A percentile compares a stretch with the other conserved stretches of the same genome.
These are phyloP conservation scores for Cirrhinus molitorella DNA, from an alignment of 2,797 vertebrate species.

Conservation along the genomic window DNA sequence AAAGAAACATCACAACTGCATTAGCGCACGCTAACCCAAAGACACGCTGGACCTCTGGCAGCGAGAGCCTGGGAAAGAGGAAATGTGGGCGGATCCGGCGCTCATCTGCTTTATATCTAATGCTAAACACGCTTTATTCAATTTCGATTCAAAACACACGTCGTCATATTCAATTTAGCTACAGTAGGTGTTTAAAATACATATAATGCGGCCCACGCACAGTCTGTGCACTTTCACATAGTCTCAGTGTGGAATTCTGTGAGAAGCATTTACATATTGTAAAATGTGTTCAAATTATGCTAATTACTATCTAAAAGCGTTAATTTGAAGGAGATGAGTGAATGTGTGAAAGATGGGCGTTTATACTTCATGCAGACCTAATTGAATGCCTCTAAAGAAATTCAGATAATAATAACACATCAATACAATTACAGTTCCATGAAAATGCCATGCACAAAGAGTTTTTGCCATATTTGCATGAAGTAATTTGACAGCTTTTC, in stretches of 20 bases:
- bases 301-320: not conserved
- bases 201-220: not conserved
- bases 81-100: slow-evolving; percentile 5
- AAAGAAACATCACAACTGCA: slow-evolving; percentile 75
- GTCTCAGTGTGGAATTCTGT: not conserved
- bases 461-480: slow-evolving; percentile 12
- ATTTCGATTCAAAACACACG: not conserved
- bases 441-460: not conserved
- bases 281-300: not conserved
- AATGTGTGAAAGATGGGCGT: not conserved
- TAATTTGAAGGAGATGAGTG: not conserved
- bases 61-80: slow-evolving; percentile 51
- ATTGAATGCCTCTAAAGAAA: not conserved
- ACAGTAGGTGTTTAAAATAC: not conserved
- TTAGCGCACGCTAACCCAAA: slow-evolving; percentile 69
- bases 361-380: not conserved
- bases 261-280: not conserved
- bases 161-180: not conserved
- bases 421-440: not conserved
- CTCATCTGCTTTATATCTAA: slow-evolving; percentile 31
- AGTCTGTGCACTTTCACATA: not conserved
- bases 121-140: not conserved
- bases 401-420: not conserved
- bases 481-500: not conserved
- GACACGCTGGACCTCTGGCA: slow-evolving; percentile 50